These are phyloP conservation scores for Chaenodraco wilsoni DNA, from an alignment of 2,797 vertebrate species.

Conservation along the genomic window DNA sequence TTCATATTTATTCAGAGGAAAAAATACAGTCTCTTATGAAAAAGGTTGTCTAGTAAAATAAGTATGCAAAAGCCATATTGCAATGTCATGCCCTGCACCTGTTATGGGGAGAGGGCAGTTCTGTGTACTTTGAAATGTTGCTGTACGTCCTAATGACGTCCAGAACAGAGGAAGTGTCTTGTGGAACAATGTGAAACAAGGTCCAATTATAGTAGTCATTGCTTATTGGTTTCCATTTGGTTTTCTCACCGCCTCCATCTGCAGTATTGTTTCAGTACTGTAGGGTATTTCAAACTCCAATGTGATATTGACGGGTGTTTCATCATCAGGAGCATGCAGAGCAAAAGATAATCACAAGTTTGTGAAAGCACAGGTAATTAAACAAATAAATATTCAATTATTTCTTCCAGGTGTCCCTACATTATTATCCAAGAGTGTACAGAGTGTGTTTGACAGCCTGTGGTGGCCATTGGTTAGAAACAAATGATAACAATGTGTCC, in stretches of 20 bases:
- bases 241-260: not conserved
- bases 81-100: not conserved
- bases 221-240: not conserved
- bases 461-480: conserved; percentile 49
- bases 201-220: not conserved
- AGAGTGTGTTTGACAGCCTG: conserved; percentile 44
- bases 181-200: not conserved
- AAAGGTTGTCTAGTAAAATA: not conserved
- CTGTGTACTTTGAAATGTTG: conserved; percentile 10
- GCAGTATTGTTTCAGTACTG: not conserved
- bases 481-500: conserved; percentile 30
- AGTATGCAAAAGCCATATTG: not conserved
- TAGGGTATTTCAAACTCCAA: conserved; percentile 2
- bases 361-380: not conserved
- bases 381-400: too few relatives aligned
- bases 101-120: not conserved
- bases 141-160: not conserved
- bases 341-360: conserved; percentile 12
- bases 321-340: not conserved
- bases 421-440: conserved; percentile 4
- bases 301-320: conserved; percentile 7
- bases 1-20: conserved; percentile 1
- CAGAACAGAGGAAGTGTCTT: not conserved
- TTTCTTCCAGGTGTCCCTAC: not conserved
- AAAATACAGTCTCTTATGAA: not conserved